These are phyloP conservation scores for Hemibagrus guttatus DNA, from an alignment of 2,797 vertebrate genomes.

Conservation along the genomic window DNA sequence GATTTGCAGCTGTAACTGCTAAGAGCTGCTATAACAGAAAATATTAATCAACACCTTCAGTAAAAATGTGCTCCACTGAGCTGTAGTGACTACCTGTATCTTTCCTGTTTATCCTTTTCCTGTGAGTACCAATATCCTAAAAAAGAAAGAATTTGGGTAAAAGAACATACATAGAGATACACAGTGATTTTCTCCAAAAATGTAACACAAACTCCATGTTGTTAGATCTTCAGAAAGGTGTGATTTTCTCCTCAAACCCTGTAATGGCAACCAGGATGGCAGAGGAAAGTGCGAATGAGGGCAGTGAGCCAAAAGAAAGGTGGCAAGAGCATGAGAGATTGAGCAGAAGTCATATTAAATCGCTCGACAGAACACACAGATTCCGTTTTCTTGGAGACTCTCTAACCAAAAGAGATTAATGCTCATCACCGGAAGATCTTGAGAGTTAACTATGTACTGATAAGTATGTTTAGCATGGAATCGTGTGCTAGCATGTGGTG, in stretches of 20 bases:
- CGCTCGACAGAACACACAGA: neutral
- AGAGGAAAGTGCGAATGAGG: conserved; percentile 10
- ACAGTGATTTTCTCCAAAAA: neutral
- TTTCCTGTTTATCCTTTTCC: neutral
- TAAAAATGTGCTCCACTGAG: neutral
- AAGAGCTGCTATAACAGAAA: no score
- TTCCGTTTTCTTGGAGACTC: neutral
- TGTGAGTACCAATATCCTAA: neutral
- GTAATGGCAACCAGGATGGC: conserved; percentile 1
- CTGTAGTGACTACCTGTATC: neutral
- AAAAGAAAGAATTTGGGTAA: neutral
- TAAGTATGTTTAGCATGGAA: neutral
- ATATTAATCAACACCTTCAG: neutral
- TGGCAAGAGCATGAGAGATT: conserved; percentile 5
- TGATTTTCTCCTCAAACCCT: conserved; percentile 9
- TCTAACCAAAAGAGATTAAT: neutral
- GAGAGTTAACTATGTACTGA: neutral
- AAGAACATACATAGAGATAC: neutral
- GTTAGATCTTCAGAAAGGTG: neutral
- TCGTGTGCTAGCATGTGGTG: neutral
- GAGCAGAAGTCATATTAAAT: conserved; percentile 10
- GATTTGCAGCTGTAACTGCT: neutral
- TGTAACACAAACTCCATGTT: neutral
- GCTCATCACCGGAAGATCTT: neutral
- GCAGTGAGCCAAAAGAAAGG: conserved; percentile 14